These are phyloP conservation scores for Scaptomyza cyrtandrae DNA, from an alignment of 2,888 invertebrate species.

Conservation along the genomic window DNA sequence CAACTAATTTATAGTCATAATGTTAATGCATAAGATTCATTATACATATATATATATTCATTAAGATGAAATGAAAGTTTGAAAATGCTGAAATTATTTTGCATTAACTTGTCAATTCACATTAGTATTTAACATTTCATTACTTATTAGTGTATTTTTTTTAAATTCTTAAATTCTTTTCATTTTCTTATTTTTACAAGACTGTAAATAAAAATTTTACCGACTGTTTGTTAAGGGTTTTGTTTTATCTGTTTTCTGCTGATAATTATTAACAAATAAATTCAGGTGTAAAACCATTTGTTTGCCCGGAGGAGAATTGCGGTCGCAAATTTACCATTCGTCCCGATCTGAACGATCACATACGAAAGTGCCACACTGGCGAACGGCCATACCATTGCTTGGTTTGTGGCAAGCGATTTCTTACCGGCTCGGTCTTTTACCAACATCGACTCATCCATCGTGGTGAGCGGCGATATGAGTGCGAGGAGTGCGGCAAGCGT, in stretches of 20 bases:
- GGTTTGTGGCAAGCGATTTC: constrained; percentile 87
- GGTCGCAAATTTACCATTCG: constrained; percentile 87
- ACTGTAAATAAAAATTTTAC: too few species aligned
- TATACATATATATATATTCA: too few species aligned
- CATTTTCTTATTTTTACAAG: too few species aligned
- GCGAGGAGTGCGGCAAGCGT: constrained; percentile 87
- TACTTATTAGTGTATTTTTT: too few species aligned
- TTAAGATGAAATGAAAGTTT: too few species aligned
- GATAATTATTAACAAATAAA: background rate
- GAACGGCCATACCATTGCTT: constrained; percentile 87
- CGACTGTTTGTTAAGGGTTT: too few species aligned
- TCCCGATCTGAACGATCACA: constrained; percentile 88
- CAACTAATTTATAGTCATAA: too few species aligned
- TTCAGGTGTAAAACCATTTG: constrained; percentile 87
- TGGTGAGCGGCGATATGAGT: constrained; percentile 87
- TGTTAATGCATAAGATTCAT: too few species aligned
- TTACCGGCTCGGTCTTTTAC: constrained; percentile 88
- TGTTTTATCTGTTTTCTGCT: background rate
- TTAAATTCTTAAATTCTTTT: too few species aligned
- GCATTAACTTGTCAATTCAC: too few species aligned
- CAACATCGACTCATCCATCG: constrained; percentile 88
- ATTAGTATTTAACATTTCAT: too few species aligned
- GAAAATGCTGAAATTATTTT: too few species aligned
- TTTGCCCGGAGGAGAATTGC: constrained; percentile 87
- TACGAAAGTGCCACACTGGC: constrained; percentile 88